phyloP scores from a whole-genome alignment of 1,140 invertebrate genomes.

The Trachymyrmex cornetzi region DNA sequence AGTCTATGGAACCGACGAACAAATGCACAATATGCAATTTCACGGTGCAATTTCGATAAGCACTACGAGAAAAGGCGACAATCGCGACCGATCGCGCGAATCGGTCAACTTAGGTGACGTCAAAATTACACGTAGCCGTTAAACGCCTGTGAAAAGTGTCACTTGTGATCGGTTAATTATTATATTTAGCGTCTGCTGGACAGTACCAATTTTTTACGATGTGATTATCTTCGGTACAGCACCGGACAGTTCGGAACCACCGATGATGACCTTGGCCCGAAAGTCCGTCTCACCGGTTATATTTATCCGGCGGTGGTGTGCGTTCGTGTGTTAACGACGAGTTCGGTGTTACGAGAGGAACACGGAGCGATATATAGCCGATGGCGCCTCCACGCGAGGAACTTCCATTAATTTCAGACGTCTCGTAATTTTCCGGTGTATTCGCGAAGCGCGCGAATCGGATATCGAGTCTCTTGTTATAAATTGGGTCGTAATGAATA shows the following conservation, averaged over 20 bases:
- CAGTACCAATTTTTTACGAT: slow-evolving; percentile 3
- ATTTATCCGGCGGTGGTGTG: slow-evolving; percentile 64
- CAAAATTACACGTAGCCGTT: background rate
- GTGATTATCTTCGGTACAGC: background rate
- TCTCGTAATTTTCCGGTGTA: slow-evolving; percentile 42
- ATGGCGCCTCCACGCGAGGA: slow-evolving; percentile 13
- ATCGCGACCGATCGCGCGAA: slow-evolving; percentile 4
- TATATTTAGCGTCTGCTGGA: background rate
- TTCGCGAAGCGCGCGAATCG: slow-evolving; percentile 36
- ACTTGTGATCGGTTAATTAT: slow-evolving; percentile 24
- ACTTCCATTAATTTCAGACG: slow-evolving; percentile 69
- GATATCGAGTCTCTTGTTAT: slow-evolving; percentile 56
- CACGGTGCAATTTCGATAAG: slow-evolving; percentile 47
- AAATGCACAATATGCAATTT: slow-evolving; percentile 41
- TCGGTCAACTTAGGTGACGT: background rate
- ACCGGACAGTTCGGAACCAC: background rate
- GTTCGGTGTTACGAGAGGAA: slow-evolving; percentile 60
- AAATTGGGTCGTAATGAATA: slow-evolving; percentile 66
- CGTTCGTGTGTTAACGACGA: slow-evolving; percentile 10
- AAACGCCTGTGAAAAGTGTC: slow-evolving; percentile 1
- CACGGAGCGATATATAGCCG: slow-evolving; percentile 6
- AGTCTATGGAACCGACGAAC: background rate
- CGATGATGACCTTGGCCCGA: slow-evolving; percentile 70
- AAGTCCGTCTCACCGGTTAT: slow-evolving; percentile 63
- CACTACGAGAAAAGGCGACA: background rate